Base-by-base conservation (phyloP, 2,888 invertebrate species). In the Himalopsyche kuldschensis region DNA sequence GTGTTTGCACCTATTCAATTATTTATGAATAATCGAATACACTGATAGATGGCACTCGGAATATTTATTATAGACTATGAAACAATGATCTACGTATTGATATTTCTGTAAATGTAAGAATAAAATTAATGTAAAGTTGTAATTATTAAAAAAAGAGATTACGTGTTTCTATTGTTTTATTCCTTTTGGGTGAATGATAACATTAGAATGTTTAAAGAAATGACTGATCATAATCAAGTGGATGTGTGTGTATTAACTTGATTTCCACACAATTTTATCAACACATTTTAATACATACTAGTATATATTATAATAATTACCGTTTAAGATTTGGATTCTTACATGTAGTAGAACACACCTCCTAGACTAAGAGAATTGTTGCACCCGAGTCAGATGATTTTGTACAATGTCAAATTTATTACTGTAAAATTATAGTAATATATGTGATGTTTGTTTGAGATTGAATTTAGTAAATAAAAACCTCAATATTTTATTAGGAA, bases 1-100 rank as follows among this genome's bases (percentile, higher is more conserved):
- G 92, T 92, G 92, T 92, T 91, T 92, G 92, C 92, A 92, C 92
- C 92, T 92, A 92, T 91, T 86, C 86, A 85, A 86, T 86, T 86
- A 86, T 85, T 85, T 85, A 86, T 85, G 55, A 82, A 81, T 83
- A 84, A 85, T 82, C 80, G 83, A 86, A 85, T 85, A 82, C 86
- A 86, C 86, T 84, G 85, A 86, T 86, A 86, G 86, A 86, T 82
- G 85, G 86, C 86, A 86, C 86, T 85, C 80, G 84, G 84, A 85
- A 85, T 86, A 85, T 86, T 85, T 86, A 86, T 85, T 86, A 84
- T 86, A 86, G 84, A 83, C 63, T 86, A 83, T 63, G 81, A 84
- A 79, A 85, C 78, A 80, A 84, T 84, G 84, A 84, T 86, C 83
- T 86, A 80, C 84, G 81, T 86, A 86, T 84, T 86, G 81, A 86